Percentiles rank a stretch among this genome's conserved stretches.
Conservation (phyloP, 2,113 vertebrate genomes). For the Petroica traversi region DNA sequence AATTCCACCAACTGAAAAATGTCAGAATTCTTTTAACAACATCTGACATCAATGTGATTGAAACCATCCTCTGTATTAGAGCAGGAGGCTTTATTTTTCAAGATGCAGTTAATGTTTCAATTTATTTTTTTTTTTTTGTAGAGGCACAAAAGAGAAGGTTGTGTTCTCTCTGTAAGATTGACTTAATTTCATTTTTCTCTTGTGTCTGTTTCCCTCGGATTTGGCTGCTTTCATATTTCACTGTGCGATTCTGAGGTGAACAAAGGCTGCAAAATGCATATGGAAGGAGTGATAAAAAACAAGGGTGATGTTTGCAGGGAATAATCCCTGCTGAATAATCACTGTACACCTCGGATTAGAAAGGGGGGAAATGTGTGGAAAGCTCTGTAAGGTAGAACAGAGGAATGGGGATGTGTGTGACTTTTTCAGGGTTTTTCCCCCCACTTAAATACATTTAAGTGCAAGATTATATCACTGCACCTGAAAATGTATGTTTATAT, state of each 20-base stretch:
- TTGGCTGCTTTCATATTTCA: constrained; percentile 32
- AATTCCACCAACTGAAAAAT: neutral
- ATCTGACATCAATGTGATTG: neutral
- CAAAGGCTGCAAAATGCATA: neutral
- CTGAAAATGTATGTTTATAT: neutral
- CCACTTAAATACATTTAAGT: neutral
- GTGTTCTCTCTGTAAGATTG: neutral
- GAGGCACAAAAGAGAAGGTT: neutral
- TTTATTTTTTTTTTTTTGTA: neutral
- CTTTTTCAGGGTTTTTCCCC: neutral
- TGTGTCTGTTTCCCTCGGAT: neutral
- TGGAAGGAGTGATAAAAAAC: constrained; percentile 32
- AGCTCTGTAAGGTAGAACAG: fast-evolving
- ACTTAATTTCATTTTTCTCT: constrained; percentile 17
- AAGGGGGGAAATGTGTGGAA: neutral
- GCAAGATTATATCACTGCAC: neutral
- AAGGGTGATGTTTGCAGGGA: neutral
- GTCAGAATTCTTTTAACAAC: neutral
- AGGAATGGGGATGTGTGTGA: neutral
- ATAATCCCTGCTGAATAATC: constrained; percentile 41
- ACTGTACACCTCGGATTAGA: neutral
- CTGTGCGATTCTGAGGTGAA: neutral
- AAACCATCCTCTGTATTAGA: constrained; percentile 27
- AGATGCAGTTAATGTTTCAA: constrained; percentile 40
- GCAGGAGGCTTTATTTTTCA: constrained; percentile 42